Conservation (phyloP, 1,140 invertebrate genomes). For the Portunus trituberculatus region DNA sequence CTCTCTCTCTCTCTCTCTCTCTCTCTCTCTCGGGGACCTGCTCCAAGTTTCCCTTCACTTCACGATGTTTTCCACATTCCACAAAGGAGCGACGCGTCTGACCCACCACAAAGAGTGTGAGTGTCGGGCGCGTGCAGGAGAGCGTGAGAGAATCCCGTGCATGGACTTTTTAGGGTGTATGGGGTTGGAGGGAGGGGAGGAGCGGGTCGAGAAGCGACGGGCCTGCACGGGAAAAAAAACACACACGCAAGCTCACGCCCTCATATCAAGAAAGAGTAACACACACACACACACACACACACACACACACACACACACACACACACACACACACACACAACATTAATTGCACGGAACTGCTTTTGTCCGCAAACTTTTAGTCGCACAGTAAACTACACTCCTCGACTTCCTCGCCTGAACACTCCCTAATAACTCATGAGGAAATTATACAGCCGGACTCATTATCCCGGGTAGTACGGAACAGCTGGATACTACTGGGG, state of each 20-base stretch:
- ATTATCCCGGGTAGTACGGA: background rate
- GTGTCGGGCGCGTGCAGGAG: background rate
- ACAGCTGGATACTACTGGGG: background rate
- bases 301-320: background rate
- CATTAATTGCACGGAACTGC: background rate
- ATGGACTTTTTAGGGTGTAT: background rate
- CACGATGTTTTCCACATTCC: background rate
- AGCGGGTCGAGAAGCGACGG: no score
- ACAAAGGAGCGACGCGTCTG: conserved; percentile 9
- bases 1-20: background rate
- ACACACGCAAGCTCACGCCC: no score
- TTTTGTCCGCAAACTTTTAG: background rate
- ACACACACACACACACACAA: conserved; percentile 21
- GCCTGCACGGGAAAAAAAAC: no score
- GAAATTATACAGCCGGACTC: background rate
- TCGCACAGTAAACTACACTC: background rate
- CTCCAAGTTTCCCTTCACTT: background rate
- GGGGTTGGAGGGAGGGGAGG: no score
- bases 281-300: background rate
- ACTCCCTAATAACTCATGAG: background rate
- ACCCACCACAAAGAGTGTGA: background rate
- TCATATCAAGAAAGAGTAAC: background rate
- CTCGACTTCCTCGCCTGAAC: background rate
- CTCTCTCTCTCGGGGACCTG: background rate
- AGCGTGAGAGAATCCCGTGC: background rate